Base-by-base conservation (phyloP, 2,113 vertebrate genomes). In the Ranitomeya variabilis region DNA sequence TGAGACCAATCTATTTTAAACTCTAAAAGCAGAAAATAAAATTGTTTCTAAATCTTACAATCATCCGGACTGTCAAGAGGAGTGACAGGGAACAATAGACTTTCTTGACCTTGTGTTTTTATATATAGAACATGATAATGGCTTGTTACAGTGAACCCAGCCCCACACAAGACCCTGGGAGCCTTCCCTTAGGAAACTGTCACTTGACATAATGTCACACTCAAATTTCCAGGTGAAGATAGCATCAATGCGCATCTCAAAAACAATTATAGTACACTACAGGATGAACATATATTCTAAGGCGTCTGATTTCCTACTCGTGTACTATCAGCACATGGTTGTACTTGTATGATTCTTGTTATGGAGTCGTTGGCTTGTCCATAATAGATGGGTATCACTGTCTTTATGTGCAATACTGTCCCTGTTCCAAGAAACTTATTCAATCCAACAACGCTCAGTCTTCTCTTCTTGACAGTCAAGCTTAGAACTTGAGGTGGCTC, bases 91-190 rank as follows among this genome's bases (percentile, higher is more conserved):
- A 89, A 89, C 80, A 89, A 84, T 89, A 66, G 71, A 84, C 15
- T 78, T 60, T 52, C 23, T 26, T 89, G 87, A 89, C 87, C 87
- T 76, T 83, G 60, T 12, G n/a, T 54, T 51, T 66, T 77, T 89
- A 89, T 89, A 76, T 89, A 66, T 83, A 89, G 87, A 83, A 89
- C 57, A 78, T 26, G 80, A 83, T 89, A 77, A 77, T 66, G 66
- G 62, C 59, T 52, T 60, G 19, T 45, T 59, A 54, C 64, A 83
- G 7, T 31, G 80, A 77, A n/a, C 37, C 14, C 45, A 21, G 14
- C 14, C 71, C 76, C 37, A 77, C 69, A 84, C 71, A 74, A 19
- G 71, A 80, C 73, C 59, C 16, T 67, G 55, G 23, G 80, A 89
- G 80, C 60, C 80, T 89, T 60, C 51, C 18, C 87, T 83, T 77